phyloP scores from a whole-genome alignment of 2,888 invertebrate genomes.

The Tachina fera region DNA sequence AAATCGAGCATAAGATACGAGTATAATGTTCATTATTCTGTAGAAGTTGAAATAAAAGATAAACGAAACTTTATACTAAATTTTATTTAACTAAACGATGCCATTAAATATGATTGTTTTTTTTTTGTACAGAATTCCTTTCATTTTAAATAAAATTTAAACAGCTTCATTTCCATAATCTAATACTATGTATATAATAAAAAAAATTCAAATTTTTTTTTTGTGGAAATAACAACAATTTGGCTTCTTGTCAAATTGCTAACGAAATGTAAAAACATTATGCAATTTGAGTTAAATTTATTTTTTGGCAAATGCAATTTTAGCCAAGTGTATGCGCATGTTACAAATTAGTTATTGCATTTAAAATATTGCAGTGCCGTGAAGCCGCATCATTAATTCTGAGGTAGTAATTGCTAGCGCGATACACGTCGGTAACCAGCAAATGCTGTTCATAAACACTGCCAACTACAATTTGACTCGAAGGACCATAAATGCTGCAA shows the following conservation, averaged over 20 bases:
- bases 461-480: no score
- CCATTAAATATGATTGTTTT: conserved; percentile 8
- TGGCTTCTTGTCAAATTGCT: conserved; percentile 46
- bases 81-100: conserved; percentile 25
- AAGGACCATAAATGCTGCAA: no score
- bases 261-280: not conserved
- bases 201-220: not conserved
- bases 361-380: conserved; percentile 22
- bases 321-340: not conserved
- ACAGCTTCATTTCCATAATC: conserved; percentile 19
- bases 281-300: conserved; percentile 18
- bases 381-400: not conserved
- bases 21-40: conserved; percentile 1
- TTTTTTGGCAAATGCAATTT: conserved; percentile 18
- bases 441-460: no score
- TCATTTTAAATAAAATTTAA: not conserved
- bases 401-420: no score
- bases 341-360: conserved; percentile 4
- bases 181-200: not conserved
- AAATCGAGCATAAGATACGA: not conserved
- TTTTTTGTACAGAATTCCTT: not conserved
- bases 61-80: not conserved
- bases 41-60: not conserved
- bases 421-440: no score
- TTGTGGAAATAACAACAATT: conserved; percentile 16